These are phyloP conservation scores for Bradypus variegatus DNA, from an alignment of 2,797 vertebrate species.

Conservation along the genomic window DNA sequence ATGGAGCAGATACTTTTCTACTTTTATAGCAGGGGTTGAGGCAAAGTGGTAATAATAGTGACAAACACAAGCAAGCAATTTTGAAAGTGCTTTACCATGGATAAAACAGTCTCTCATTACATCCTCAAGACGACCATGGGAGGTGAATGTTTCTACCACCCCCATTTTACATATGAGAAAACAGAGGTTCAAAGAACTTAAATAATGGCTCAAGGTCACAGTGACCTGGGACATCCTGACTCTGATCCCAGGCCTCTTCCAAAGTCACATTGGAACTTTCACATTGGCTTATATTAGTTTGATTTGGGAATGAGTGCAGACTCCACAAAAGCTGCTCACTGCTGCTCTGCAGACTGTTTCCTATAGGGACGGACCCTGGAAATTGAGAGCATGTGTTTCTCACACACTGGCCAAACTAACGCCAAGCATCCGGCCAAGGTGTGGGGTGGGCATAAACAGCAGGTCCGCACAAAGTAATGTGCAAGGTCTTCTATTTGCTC, in stretches of 20 bases:
- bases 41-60: neutral
- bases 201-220: neutral
- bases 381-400: neutral
- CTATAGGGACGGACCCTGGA: neutral
- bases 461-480: neutral
- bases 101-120: neutral
- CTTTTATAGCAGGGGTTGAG: neutral
- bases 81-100: neutral
- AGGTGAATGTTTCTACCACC: too few relatives aligned
- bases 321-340: neutral
- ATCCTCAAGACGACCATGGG: too few relatives aligned
- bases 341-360: neutral
- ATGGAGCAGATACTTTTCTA: neutral
- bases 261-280: too few relatives aligned
- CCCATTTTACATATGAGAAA: neutral
- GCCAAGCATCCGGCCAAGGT: neutral
- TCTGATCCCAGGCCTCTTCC: neutral
- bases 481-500: neutral
- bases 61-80: neutral
- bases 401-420: too few relatives aligned
- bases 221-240: neutral
- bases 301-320: neutral
- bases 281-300: neutral
- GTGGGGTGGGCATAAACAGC: too few relatives aligned
- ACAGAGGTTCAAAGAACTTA: neutral